Percentiles rank a stretch among this genome's conserved stretches.
phyloP scores from a whole-genome alignment of 2,797 vertebrate species.

The Pelodytes ibericus region DNA sequence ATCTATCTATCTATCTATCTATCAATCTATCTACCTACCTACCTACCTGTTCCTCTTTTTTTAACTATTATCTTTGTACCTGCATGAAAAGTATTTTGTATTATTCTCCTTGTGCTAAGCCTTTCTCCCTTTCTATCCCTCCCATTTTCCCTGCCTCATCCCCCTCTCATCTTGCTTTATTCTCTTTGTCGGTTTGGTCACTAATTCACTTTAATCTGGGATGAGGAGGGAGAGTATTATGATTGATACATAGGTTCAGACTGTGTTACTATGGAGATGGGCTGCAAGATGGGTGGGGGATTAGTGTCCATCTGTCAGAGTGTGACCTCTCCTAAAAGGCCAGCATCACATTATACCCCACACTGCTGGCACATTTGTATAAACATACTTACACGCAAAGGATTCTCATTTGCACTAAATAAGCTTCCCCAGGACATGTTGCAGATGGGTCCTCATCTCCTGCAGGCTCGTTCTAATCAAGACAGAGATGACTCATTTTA shows the following conservation, averaged over 20 bases:
- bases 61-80: not conserved
- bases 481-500: conserved; percentile 51
- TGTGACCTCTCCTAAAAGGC: conserved; percentile 40
- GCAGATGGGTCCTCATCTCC: conserved; percentile 54
- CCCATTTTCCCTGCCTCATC: not conserved
- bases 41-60: not conserved
- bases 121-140: not conserved
- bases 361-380: conserved; percentile 24
- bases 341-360: conserved; percentile 42
- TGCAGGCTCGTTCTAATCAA: conserved; percentile 45
- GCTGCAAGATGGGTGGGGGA: conserved; percentile 42
- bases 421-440: conserved; percentile 36
- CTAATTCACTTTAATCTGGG: conserved; percentile 34
- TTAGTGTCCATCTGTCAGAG: conserved; percentile 53
- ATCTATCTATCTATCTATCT: not conserved
- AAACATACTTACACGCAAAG: conserved; percentile 43
- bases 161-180: not conserved
- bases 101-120: not conserved
- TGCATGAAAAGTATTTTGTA: conserved; percentile 1
- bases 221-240: conserved; percentile 34
- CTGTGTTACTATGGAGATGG: conserved; percentile 49
- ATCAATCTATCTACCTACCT: not conserved
- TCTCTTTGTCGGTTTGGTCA: conserved; percentile 27
- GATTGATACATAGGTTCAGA: conserved; percentile 20
- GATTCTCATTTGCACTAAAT: conserved; percentile 44